These are phyloP conservation scores for Cistogaster globosa DNA, from an alignment of 2,888 invertebrate species.

Conservation along the genomic window DNA sequence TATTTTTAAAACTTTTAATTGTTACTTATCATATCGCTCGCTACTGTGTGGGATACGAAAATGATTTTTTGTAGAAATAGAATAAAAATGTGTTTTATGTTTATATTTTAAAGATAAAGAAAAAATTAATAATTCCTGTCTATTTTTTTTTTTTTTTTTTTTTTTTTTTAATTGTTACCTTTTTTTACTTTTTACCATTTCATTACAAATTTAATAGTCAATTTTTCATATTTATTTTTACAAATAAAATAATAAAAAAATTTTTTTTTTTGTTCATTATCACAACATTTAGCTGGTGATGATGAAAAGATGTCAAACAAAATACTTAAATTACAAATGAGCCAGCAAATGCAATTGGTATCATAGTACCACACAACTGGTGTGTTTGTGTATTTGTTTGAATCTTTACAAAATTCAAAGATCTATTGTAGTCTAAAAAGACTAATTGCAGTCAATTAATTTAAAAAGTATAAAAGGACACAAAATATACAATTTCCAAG, in stretches of 20 bases:
- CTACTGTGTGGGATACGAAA: too few species aligned
- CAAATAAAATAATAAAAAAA: conserved; percentile 24
- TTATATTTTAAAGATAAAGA: too few species aligned
- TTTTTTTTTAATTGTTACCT: background rate
- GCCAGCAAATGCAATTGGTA: background rate
- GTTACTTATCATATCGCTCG: too few species aligned
- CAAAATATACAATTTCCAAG: background rate
- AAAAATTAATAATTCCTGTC: too few species aligned
- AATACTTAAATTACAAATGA: conserved; percentile 48
- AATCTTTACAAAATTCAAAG: conserved; percentile 9
- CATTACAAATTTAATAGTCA: background rate
- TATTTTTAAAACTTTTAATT: too few species aligned
- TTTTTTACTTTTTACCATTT: background rate
- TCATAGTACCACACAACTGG: conserved; percentile 23
- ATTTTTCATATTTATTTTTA: background rate
- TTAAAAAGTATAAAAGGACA: background rate
- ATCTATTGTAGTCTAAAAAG: conserved; percentile 23
- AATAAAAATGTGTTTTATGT: too few species aligned
- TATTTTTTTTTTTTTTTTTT: too few species aligned
- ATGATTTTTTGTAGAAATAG: too few species aligned
- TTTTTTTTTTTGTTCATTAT: conserved; percentile 24
- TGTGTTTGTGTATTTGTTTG: conserved; percentile 2
- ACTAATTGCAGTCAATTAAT: conserved; percentile 61
- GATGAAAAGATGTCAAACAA: conserved; percentile 64
- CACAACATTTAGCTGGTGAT: conserved; percentile 13